Base-by-base conservation (phyloP, 64 coral and sea anemone species). In the Pocillopora verrucosa region DNA sequence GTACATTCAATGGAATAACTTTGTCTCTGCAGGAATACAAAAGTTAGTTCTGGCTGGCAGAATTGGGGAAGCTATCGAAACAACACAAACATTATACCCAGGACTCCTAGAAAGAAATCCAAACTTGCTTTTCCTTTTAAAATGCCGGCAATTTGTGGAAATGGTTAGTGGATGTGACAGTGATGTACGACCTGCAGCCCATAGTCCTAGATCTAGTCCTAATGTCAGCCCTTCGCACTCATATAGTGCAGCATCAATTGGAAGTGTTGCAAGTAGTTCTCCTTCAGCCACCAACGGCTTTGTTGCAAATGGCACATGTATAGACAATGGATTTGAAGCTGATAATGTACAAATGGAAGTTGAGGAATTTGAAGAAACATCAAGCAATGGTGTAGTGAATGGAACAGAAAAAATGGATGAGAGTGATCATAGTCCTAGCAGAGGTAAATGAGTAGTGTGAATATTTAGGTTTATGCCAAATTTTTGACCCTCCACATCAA, bases 61-160 rank as follows among this genome's bases (percentile, higher is more conserved):
- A 69, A 93, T 99, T 87, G 97, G 97, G 83, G 97, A 99, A 93
- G 94, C 94, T 86, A 99, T 95, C 82, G 97, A 99, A 90, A 99
- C 89, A 58, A 99, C 97, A 63, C 97, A 99, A 56, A 88, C 94
- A 86, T 82, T 99, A 67, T 99, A 99, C 19, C 97, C 97, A 60
- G 97, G 97, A 73, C 85, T 99, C 72, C 90, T 99, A 91, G 97
- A 99, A 89, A 90, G 97, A 75, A 91, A 99, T 86, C 97, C 87
- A 45, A 95, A 99, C 79, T 90, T 99, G 76, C 73, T 99, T 75
- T 99, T 99, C 79, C 78, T 95, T 56, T 72, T 99, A 65, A 99
- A 99, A 85, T 99, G 97, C 77, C 94, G 97, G 61, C 93, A 99
- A 30, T 99, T 99, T 99, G 94, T 99, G 64, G 97, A 99, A 90